Base-by-base conservation (phyloP, 1,140 invertebrate species). In the Macrocentrus cingulum region DNA sequence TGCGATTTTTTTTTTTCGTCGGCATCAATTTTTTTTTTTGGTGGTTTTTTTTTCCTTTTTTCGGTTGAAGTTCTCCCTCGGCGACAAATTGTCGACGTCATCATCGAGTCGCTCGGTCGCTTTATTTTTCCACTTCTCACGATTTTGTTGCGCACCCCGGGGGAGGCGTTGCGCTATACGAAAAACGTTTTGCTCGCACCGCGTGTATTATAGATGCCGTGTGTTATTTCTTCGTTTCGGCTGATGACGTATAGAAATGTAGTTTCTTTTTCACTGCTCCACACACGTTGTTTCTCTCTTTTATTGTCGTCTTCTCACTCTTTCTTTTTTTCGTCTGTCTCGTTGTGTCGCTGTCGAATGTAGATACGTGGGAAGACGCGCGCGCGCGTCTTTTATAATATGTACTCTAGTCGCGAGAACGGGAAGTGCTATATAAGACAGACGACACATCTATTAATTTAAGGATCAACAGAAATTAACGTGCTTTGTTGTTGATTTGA, bases 111-210 rank as follows among this genome's bases (percentile, higher is more conserved):
- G n/a, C n/a, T n/a, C n/a, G n/a, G n/a, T n/a, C n/a, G n/a, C 45
- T 59, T 59, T 59, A 55, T 62, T 62, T 62, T 59, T 62, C 56
- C 60, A 36, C 50, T 9, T 62, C 60, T 59, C 60, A 62, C 60
- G 60, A 62, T 62, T 59, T 52, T 45, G 60, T 56, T 48, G 39
- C 32, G n/a, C n/a, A n/a, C n/a, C n/a, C 25, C n/a, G 23, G 25
- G 36, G 36, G 41, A 49, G 29, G 22, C 37, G 11, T 20, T 37
- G 15, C 18, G 18, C 25, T 18, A 49, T 48, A n/a, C 22, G 15
- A 16, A 51, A 36, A 36, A 51, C 36, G 13, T 54, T 37, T 52
- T 37, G 50, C 46, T 19, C 29, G 19, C n/a, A 25, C 39, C 32
- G n/a, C 25, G 23, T 29, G 29, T 42, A 19, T 13, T 9, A 39